phyloP scores from a whole-genome alignment of 2,888 invertebrate species.

The Drosophila mimetica region DNA sequence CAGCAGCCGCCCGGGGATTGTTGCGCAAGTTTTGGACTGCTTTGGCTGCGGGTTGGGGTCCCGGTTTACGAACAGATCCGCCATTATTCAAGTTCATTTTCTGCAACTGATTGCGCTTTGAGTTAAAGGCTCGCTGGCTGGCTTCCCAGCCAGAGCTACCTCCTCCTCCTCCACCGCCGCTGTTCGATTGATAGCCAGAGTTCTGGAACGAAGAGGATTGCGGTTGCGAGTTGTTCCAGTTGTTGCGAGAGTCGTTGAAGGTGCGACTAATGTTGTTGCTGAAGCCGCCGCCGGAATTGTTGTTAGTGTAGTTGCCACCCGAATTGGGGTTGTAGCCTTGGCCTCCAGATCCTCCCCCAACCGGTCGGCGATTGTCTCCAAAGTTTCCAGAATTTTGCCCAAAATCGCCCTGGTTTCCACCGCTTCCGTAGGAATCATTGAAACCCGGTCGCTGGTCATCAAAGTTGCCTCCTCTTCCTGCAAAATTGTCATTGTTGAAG shows the following conservation, averaged over 20 bases:
- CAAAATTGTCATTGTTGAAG: slow-evolving; percentile 19
- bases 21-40: slow-evolving; percentile 25
- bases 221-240: slow-evolving; percentile 22
- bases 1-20: slow-evolving; percentile 19
- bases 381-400: slow-evolving; percentile 9
- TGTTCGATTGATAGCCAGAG: slow-evolving; percentile 22
- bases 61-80: slow-evolving; percentile 20
- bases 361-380: slow-evolving; percentile 1
- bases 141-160: slow-evolving; percentile 21
- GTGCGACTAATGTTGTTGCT: slow-evolving; percentile 34
- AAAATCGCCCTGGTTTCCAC: slow-evolving; percentile 8
- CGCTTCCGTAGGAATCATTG: slow-evolving; percentile 14
- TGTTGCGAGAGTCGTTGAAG: slow-evolving; percentile 23
- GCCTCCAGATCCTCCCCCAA: neutral
- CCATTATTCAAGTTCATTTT: slow-evolving; percentile 27
- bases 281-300: slow-evolving; percentile 12
- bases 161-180: neutral
- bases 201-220: slow-evolving; percentile 21
- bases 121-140: slow-evolving; percentile 34
- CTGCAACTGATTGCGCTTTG: slow-evolving; percentile 29
- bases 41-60: slow-evolving; percentile 14
- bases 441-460: slow-evolving; percentile 1
- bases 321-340: slow-evolving; percentile 2
- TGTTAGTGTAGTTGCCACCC: slow-evolving; percentile 1
- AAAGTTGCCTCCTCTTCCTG: neutral